Evolutionary conservation across 37 sponge, comb jelly and placozoan genomes (phyloP).

Genomic region (Oscarella lobularis): DNA sequence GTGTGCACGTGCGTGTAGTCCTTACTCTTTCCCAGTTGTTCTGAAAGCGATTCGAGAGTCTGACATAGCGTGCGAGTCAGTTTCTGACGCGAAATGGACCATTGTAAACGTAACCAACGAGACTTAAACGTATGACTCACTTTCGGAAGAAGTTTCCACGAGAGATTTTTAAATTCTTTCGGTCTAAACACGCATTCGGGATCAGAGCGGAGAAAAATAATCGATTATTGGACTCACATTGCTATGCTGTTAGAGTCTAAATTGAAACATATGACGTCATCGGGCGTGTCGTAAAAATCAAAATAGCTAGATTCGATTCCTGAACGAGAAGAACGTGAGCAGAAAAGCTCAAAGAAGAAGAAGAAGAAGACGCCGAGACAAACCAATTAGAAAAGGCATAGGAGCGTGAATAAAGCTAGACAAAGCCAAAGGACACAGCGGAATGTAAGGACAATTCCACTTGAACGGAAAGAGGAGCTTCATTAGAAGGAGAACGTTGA

Average conservation of each 20-base stretch:
- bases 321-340: constrained; percentile 1
- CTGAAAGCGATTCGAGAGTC: not conserved
- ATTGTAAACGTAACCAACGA: not conserved
- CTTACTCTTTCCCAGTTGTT: not conserved
- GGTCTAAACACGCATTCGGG: constrained; percentile 13
- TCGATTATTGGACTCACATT: constrained; percentile 27
- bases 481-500: constrained; percentile 7
- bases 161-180: constrained; percentile 18
- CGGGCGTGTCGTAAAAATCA: constrained; percentile 35
- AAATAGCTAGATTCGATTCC: constrained; percentile 77
- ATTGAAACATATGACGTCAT: constrained; percentile 60
- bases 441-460: constrained; percentile 88
- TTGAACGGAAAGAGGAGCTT: constrained; percentile 65
- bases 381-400: constrained; percentile 78
- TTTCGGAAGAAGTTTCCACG: not conserved
- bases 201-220: not conserved
- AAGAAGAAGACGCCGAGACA: not conserved
- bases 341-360: not conserved
- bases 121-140: not conserved
- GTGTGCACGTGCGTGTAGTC: no score
- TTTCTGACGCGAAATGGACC: not conserved
- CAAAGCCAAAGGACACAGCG: constrained; percentile 75
- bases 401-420: constrained; percentile 68
- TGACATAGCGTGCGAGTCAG: not conserved
- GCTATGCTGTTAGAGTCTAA: constrained; percentile 49